A percentile compares a stretch with the other conserved stretches of the same genome.
Evolutionary conservation across 1,140 invertebrate species (phyloP).

Genomic region (Hetaerina americana): DNA sequence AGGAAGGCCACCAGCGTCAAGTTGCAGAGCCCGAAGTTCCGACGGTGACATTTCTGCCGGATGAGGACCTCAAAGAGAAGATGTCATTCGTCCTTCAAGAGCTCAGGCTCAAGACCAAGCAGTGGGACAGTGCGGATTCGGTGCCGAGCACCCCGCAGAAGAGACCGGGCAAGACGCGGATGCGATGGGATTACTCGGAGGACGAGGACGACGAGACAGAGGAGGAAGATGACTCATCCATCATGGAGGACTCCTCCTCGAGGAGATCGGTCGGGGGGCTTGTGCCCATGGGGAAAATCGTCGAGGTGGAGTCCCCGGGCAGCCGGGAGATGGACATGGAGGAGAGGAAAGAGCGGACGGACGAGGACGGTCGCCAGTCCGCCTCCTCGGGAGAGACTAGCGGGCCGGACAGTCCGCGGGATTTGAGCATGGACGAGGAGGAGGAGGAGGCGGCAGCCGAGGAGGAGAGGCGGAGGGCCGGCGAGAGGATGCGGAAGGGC

Average conservation of each 20-base stretch:
- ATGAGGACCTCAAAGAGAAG: constrained; percentile 56
- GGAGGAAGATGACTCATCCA: neutral
- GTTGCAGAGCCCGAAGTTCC: neutral
- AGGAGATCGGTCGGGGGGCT: neutral
- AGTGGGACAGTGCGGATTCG: neutral
- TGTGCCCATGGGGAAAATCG: neutral
- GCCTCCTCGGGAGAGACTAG: constrained; percentile 69
- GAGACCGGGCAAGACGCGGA: neutral
- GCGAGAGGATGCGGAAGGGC: constrained; percentile 6
- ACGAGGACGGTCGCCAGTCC: constrained; percentile 21
- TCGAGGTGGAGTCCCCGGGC: neutral
- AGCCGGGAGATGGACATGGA: no score
- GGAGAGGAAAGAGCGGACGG: constrained; percentile 18
- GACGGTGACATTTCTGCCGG: constrained; percentile 35
- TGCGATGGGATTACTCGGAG: neutral
- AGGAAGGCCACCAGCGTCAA: constrained; percentile 27
- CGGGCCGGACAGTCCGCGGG: constrained; percentile 65
- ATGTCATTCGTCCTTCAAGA: constrained; percentile 65
- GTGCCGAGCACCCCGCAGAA: neutral
- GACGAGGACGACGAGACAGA: neutral
- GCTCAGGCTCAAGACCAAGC: constrained; percentile 46
- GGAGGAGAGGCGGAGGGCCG: constrained; percentile 21
- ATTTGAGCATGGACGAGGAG: constrained; percentile 49
- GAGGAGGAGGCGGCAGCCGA: constrained; percentile 33
- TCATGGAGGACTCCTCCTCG: neutral